These are phyloP conservation scores for Palythoa caribaeorum DNA, from an alignment of 92 coral and sea anemone genomes.

Conservation along the genomic window DNA sequence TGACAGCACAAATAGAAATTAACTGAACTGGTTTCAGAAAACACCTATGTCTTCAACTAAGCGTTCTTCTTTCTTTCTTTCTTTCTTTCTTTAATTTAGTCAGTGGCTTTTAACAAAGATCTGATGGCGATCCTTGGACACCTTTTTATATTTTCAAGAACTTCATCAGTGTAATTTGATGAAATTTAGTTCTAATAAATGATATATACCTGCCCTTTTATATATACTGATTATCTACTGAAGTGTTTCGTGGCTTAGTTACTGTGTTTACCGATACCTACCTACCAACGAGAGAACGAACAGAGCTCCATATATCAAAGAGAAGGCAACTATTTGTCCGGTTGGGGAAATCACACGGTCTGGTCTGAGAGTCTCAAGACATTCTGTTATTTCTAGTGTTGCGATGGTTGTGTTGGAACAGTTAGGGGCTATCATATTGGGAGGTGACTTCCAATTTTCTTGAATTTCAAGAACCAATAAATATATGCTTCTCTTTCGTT, in stretches of 20 bases:
- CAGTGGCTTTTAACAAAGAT: too few species aligned
- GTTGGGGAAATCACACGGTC: conserved; percentile 46
- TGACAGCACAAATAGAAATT: too few species aligned
- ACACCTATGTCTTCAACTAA: too few species aligned
- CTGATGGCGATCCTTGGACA: too few species aligned
- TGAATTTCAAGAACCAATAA: neutral
- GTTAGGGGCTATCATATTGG: neutral
- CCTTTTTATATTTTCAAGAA: too few species aligned
- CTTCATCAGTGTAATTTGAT: too few species aligned
- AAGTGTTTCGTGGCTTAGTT: neutral
- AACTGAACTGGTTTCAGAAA: too few species aligned
- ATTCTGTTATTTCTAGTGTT: neutral
- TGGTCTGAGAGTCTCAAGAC: neutral
- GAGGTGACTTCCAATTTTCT: neutral
- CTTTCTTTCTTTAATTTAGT: too few species aligned
- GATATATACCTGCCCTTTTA: too few species aligned
- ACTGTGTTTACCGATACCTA: conserved; percentile 40
- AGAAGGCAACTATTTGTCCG: conserved; percentile 60
- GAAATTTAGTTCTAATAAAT: too few species aligned
- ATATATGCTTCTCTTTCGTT: neutral
- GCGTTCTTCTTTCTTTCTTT: too few species aligned
- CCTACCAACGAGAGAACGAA: conserved; percentile 75
- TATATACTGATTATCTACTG: too few species aligned
- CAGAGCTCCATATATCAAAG: conserved; percentile 76
- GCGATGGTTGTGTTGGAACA: neutral